A percentile compares a stretch with the other conserved stretches of the same genome.
Evolutionary conservation across 2,113 vertebrate genomes (phyloP).

Genomic region (Pionites leucogaster): DNA sequence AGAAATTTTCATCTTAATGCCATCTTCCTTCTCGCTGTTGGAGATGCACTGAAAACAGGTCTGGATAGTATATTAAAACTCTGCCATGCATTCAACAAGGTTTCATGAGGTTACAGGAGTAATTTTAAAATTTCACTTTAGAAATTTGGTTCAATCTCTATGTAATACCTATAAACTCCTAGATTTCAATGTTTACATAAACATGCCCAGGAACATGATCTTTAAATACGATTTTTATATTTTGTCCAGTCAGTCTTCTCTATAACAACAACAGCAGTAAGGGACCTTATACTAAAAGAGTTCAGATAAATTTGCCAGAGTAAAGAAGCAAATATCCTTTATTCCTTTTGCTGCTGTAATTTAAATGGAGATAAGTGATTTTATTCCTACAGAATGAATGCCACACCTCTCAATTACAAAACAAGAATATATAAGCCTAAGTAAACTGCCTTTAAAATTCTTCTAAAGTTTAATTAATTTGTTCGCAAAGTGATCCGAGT

Average conservation of each 20-base stretch:
- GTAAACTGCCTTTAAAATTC: neutral
- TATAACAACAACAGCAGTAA: neutral
- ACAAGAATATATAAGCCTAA: neutral
- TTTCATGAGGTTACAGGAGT: neutral
- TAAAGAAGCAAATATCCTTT: neutral
- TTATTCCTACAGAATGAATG: neutral
- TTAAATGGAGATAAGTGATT: neutral
- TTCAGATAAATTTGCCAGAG: neutral
- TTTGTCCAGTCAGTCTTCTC: neutral
- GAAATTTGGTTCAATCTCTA: neutral
- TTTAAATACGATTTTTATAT: neutral
- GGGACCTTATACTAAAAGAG: neutral
- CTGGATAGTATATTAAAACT: neutral
- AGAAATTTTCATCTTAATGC: conserved; percentile 47
- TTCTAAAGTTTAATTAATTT: neutral
- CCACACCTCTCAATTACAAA: neutral
- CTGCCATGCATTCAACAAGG: neutral
- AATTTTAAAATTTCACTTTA: neutral
- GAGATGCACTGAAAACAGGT: neutral
- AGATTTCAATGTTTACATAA: neutral
- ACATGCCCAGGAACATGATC: neutral
- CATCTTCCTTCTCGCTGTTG: conserved; percentile 29
- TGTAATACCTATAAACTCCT: neutral
- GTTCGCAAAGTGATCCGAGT: conserved; percentile 5
- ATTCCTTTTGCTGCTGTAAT: neutral